These are phyloP conservation scores for Cheilosia soror DNA, from an alignment of 2,888 invertebrate species.

Conservation along the genomic window DNA sequence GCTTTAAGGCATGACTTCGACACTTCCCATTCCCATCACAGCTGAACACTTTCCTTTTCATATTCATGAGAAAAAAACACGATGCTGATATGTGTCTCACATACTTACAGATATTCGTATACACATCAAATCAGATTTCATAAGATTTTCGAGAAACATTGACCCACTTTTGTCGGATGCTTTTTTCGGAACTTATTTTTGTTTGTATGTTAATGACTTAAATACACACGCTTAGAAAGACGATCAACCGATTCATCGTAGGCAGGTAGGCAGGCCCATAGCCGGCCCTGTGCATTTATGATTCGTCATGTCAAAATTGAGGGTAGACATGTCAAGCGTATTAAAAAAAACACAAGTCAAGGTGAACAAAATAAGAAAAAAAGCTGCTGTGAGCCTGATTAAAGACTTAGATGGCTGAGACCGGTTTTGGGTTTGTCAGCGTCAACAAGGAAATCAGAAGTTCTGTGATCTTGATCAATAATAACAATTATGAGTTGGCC, in stretches of 20 bases:
- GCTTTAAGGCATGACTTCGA: slow-evolving; percentile 20
- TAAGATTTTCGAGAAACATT: slow-evolving; percentile 73
- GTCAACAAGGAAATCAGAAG: slow-evolving; percentile 42
- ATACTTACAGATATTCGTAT: slow-evolving; percentile 17
- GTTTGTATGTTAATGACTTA: slow-evolving; percentile 55
- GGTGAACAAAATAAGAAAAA: slow-evolving; percentile 44
- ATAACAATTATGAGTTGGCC: slow-evolving; percentile 38
- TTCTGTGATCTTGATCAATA: slow-evolving; percentile 1
- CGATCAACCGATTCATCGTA: slow-evolving; percentile 21
- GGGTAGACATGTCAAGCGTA: slow-evolving; percentile 58
- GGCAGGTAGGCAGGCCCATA: neutral
- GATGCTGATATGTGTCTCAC: slow-evolving; percentile 47
- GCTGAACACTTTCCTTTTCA: slow-evolving; percentile 28
- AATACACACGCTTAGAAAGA: slow-evolving; percentile 44
- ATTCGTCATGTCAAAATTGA: slow-evolving; percentile 58
- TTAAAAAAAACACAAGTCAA: slow-evolving; percentile 45
- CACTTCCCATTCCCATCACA: slow-evolving; percentile 18
- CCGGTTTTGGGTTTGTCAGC: slow-evolving; percentile 23
- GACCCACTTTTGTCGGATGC: slow-evolving; percentile 58
- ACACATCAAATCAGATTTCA: slow-evolving; percentile 47
- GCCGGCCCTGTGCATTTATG: slow-evolving; percentile 50
- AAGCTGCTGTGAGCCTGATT: slow-evolving; percentile 25
- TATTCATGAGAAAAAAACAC: slow-evolving; percentile 5
- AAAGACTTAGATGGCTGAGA: slow-evolving; percentile 7
- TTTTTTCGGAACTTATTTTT: slow-evolving; percentile 19